Percentiles rank a stretch among this genome's conserved stretches.
Conservation (phyloP, 2,113 vertebrate genomes). For the Ibidorhyncha struthersii region DNA sequence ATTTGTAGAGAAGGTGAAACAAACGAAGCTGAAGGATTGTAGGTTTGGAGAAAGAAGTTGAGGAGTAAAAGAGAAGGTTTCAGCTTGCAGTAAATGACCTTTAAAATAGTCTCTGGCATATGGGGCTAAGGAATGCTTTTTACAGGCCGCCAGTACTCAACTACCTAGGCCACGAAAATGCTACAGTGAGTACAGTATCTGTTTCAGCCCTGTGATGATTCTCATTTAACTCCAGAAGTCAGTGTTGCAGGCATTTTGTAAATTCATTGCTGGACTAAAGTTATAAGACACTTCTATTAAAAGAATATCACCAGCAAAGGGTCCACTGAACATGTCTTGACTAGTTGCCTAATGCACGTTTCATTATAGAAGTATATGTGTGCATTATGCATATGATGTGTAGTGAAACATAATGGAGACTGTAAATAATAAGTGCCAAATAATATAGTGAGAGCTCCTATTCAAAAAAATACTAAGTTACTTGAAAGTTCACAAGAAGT, state of each 20-base stretch:
- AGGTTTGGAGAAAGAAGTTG: not conserved
- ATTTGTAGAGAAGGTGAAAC: not conserved
- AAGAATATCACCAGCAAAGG: not conserved
- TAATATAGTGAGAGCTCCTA: not conserved
- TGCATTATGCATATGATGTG: not conserved
- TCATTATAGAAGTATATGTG: not conserved
- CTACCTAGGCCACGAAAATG: not conserved
- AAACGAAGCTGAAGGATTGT: not conserved
- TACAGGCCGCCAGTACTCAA: not conserved
- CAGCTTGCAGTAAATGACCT: not conserved
- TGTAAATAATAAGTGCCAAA: not conserved
- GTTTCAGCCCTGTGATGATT: not conserved
- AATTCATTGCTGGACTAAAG: not conserved
- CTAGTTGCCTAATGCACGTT: not conserved
- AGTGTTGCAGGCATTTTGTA: not conserved
- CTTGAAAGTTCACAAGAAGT: not conserved
- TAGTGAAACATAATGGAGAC: not conserved
- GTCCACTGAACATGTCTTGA: not conserved
- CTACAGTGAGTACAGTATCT: not conserved
- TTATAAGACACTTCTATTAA: not conserved
- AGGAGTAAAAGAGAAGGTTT: not conserved
- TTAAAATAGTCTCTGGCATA: not conserved
- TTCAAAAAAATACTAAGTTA: not conserved
- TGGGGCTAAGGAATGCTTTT: not conserved
- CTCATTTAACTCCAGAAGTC: not conserved